A percentile compares a stretch with the other conserved stretches of the same genome.
phyloP scores from a whole-genome alignment of 2,113 vertebrate species.

The Eclectus roratus region DNA sequence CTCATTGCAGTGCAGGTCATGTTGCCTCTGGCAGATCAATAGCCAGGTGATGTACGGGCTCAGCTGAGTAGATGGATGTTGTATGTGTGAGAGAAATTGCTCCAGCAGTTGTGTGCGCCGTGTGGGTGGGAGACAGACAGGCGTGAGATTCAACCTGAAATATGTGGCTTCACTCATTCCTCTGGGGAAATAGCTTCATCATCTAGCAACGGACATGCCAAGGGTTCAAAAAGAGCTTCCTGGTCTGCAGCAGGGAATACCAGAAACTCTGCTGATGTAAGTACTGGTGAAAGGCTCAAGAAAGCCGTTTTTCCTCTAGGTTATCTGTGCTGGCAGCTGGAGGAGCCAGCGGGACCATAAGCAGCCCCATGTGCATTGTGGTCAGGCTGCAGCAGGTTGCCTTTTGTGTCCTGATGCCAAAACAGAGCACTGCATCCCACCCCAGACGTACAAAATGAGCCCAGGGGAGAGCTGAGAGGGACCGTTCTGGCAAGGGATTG shows the following conservation, averaged over 20 bases:
- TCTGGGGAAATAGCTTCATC: background rate
- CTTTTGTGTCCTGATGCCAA: background rate
- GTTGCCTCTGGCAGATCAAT: background rate
- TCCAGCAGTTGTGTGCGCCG: rapidly evolving
- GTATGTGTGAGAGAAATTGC: background rate
- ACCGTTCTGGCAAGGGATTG: background rate
- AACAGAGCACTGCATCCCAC: background rate
- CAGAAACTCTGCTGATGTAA: background rate
- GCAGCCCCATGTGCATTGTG: background rate
- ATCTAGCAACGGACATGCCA: background rate
- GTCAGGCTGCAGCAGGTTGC: background rate
- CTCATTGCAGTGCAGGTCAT: background rate
- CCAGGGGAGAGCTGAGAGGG: background rate
- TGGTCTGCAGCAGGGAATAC: background rate
- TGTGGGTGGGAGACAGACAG: background rate
- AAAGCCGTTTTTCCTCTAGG: background rate
- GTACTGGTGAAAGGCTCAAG: background rate
- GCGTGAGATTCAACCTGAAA: background rate
- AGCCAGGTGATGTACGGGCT: background rate
- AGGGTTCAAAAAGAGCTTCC: background rate
- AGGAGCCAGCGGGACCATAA: background rate
- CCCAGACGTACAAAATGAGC: rapidly evolving
- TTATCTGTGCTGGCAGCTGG: background rate
- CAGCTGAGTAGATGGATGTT: background rate
- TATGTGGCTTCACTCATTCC: background rate